A percentile compares a stretch with the other conserved stretches of the same genome.
phyloP scores from a whole-genome alignment of 2,797 vertebrate genomes.

The Notoglanidium macrostoma region DNA sequence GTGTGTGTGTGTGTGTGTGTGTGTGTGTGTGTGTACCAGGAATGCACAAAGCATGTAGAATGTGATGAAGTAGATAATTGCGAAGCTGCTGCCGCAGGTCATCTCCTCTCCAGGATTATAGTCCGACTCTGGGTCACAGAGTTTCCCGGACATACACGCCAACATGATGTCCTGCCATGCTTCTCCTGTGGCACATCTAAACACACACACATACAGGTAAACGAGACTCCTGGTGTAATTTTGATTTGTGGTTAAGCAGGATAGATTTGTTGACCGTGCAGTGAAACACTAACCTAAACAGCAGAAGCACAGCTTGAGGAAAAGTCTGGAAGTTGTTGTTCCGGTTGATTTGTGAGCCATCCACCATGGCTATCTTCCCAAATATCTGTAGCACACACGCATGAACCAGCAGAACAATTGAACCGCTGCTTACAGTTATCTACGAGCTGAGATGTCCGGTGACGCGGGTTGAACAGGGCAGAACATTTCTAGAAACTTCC shows the following conservation, averaged over 20 bases:
- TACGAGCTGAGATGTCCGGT: background rate
- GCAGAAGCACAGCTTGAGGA: conserved; percentile 92
- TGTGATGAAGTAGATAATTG: conserved; percentile 96
- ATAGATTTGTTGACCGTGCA: background rate
- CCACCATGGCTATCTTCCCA: conserved; percentile 97
- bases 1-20: conserved; percentile 7
- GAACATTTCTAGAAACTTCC: background rate
- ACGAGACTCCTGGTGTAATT: background rate
- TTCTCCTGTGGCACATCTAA: conserved; percentile 95
- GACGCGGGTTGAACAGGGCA: background rate
- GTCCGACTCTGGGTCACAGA: conserved; percentile 94
- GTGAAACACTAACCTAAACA: conserved; percentile 84
- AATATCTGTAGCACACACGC: conserved; percentile 81
- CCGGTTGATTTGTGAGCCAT: conserved; percentile 94
- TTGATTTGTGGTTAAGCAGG: background rate
- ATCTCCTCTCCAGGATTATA: conserved; percentile 90
- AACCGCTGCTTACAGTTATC: background rate
- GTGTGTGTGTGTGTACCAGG: conserved; percentile 77
- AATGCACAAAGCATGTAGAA: conserved; percentile 99
- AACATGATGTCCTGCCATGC: conserved; percentile 99
- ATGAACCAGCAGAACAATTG: background rate
- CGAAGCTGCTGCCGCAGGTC: conserved; percentile 95
- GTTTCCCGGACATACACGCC: conserved; percentile 92
- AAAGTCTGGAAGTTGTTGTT: conserved; percentile 99
- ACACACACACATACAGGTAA: background rate